Percentiles rank a stretch among this genome's conserved stretches.
Conservation (phyloP, 2,113 vertebrate species). For the Erinaceus europaeus region DNA sequence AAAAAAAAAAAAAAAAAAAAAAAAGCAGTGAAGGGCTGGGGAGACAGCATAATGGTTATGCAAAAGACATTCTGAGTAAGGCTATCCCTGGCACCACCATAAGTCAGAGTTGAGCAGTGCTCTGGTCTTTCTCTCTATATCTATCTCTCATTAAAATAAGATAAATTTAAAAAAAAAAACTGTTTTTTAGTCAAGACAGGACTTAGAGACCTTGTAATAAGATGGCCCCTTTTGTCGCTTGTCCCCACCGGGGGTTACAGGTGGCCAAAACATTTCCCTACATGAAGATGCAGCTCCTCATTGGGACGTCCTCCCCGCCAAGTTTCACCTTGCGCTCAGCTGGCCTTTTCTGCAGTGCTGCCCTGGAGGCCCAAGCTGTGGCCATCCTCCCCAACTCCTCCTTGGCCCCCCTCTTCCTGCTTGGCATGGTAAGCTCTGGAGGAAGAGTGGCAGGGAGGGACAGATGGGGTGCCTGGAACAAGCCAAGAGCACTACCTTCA, state of each 20-base stretch:
- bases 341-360: slow-evolving; percentile 32
- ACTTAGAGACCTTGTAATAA: background rate
- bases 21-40: too few relatives aligned
- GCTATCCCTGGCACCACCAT: too few relatives aligned
- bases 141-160: too few relatives aligned
- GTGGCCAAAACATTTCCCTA: slow-evolving; percentile 76
- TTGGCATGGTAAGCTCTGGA: slow-evolving; percentile 79
- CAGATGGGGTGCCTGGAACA: background rate
- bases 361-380: slow-evolving; percentile 73
- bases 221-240: background rate
- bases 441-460: background rate
- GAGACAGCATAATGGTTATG: too few relatives aligned
- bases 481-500: fast-evolving
- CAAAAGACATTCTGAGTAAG: too few relatives aligned
- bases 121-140: too few relatives aligned
- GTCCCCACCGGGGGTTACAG: slow-evolving; percentile 55
- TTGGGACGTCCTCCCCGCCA: slow-evolving; percentile 33
- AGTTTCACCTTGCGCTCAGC: slow-evolving; percentile 43
- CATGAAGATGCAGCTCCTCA: slow-evolving; percentile 70
- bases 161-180: too few relatives aligned
- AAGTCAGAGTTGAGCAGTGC: too few relatives aligned
- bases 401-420: slow-evolving; percentile 76
- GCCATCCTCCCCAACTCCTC: slow-evolving; percentile 74
- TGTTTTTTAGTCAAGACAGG: background rate
- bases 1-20: too few relatives aligned